These are phyloP conservation scores for Tamandua tetradactyla DNA, from an alignment of 2,797 vertebrate species.

Conservation along the genomic window DNA sequence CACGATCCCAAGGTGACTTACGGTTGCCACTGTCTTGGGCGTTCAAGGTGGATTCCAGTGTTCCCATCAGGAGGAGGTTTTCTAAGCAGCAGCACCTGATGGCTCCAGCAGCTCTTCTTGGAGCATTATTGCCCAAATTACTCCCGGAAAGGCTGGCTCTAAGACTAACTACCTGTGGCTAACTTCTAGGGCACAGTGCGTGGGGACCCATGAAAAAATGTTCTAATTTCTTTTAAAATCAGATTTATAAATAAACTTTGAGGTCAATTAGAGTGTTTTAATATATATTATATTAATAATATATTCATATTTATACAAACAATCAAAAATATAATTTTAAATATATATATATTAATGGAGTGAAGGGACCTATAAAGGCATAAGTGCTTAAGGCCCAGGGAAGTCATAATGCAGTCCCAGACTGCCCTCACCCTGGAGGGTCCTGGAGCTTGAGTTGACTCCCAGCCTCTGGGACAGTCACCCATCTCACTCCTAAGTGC, in stretches of 20 bases:
- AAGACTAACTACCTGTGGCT: fast-evolving
- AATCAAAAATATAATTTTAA: no score
- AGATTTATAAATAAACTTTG: not conserved
- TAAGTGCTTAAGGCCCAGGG: not conserved
- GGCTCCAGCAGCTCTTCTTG: fast-evolving
- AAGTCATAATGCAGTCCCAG: fast-evolving
- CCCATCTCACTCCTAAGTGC: fast-evolving
- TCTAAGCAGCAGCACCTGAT: not conserved
- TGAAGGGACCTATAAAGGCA: not conserved
- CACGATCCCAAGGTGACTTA: not conserved
- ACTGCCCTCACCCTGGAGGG: not conserved
- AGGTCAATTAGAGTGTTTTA: not conserved
- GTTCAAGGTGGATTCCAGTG: fast-evolving
- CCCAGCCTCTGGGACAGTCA: not conserved
- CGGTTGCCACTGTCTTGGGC: fast-evolving
- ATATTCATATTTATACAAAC: not conserved
- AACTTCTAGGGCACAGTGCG: not conserved
- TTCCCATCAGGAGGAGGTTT: not conserved
- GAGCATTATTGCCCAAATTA: fast-evolving
- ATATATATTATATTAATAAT: not conserved
- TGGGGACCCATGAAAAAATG: not conserved
- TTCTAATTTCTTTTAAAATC: not conserved
- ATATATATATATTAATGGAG: no score
- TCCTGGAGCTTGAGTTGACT: not conserved
- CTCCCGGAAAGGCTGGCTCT: not conserved